Base-by-base conservation (phyloP, 2,797 vertebrate species). In the Rhinichthys osculus region DNA sequence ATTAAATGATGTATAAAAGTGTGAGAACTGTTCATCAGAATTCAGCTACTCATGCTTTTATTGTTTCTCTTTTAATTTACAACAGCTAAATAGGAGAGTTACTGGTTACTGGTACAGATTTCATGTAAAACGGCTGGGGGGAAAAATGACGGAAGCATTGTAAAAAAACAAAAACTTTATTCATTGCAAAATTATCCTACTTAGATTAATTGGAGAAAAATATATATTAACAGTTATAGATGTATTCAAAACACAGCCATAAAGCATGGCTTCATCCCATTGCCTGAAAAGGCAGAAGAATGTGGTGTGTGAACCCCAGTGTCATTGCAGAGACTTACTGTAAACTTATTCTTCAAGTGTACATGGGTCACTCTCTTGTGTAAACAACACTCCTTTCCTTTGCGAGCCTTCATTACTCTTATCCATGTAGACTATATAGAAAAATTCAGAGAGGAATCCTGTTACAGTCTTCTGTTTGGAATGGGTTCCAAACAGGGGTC, bases 261-360 rank as follows among this genome's bases (percentile, higher is more conserved):
- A 85, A 83, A 88, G 88, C 90, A 88, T 35, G 59, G 59, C 71
- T 85, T 78, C 82, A 67, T 88, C 85, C 85, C 90, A 89, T 92
- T 94, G 93, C 94, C 94, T 76, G 85, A 95, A 95, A 96, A 95
- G 93, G 94, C 83, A 94, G 90, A 95, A 95, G 92, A 95, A 95
- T 95, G 93, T 91, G 66, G 81, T 35, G 40, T 67, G 87, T 92
- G 90, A 83, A 91, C 93, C 90, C 88, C 87, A 85, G 86, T 90
- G 91, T 72, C 87, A 71, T 81, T 91, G 89, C n/a, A 59, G 84
- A 62, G 81, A 82, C 87, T 88, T 90, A 90, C 82, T 93, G 90
- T 95, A 96, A 95, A 94, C 94, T 1, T 35, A 88, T 86, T 77
- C 89, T 4, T 42, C 87, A 90, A 92, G 92, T 89, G 89, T 93